These are phyloP conservation scores for Fringilla coelebs DNA, from an alignment of 2,797 vertebrate genomes.

Conservation along the genomic window DNA sequence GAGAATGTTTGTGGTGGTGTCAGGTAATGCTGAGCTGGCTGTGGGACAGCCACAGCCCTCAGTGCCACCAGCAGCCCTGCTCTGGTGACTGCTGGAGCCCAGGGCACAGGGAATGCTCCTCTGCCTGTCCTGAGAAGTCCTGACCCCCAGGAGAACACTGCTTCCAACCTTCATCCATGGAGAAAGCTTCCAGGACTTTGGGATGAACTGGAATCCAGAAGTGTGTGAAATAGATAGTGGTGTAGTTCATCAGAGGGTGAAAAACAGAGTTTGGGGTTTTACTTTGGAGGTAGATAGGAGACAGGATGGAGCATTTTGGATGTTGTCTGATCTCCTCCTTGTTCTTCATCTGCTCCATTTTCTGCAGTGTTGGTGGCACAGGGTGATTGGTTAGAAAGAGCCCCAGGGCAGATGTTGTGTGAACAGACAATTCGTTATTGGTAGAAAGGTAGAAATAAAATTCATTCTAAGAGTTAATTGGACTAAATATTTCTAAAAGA, in stretches of 20 bases:
- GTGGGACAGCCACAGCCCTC: background rate
- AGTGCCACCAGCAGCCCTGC: accelerated
- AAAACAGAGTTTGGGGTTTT: background rate
- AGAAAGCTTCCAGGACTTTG: background rate
- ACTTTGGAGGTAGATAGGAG: background rate
- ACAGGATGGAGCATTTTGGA: background rate
- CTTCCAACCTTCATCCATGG: background rate
- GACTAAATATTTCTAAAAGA: background rate
- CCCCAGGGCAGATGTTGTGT: background rate
- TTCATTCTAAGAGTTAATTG: background rate
- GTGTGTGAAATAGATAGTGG: background rate
- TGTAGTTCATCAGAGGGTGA: background rate
- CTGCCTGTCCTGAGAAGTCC: background rate
- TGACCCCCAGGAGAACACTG: background rate
- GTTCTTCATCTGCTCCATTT: background rate
- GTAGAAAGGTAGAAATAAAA: background rate
- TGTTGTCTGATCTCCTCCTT: background rate
- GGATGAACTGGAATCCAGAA: background rate
- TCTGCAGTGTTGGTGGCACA: background rate
- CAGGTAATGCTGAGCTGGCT: background rate
- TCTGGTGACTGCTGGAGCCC: background rate
- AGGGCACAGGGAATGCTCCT: background rate
- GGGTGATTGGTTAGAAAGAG: background rate
- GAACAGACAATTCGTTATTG: background rate
- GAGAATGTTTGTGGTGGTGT: background rate